Base-by-base conservation (phyloP, 2,113 vertebrate genomes). In the Parus major region DNA sequence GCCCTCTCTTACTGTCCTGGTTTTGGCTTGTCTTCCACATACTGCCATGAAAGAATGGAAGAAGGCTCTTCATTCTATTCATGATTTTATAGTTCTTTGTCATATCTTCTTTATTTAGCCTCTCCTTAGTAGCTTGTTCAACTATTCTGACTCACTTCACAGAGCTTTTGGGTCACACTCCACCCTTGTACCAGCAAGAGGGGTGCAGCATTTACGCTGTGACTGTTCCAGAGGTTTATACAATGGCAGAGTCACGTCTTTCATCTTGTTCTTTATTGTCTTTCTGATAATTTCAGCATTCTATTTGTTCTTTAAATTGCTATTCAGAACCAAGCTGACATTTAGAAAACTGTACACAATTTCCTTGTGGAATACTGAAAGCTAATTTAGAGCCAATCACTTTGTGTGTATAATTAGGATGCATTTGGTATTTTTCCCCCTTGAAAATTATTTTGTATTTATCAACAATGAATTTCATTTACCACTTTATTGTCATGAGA, bases 391-490 rank as follows among this genome's bases (percentile, higher is more conserved):
- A 95, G 55, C 53, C 31, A 86, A 72, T 66, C 50, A 70, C 12
- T 93, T 79, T 94, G 46, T 88, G 66, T 77, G 39, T 79, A 42
- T 95, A 95, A 96, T 94, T 90, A 80, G 59, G 66, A 82, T 77
- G n/a, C 33, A 85, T 93, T 95, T 82, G 75, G 39, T 92, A 83
- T 68, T 88, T 88, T 65, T 52, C n/a, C 49, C 63, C 46, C n/a
- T 77, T 94, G 88, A 93, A 96, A 95, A 90, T 85, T 92, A 77
- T 91, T 95, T 86, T 86, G 33, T 86, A 81, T 95, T 88, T 96
- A 92, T 92, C 86, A 93, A 88, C 80, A 92, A 88, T 83, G 46
- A 78, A 91, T 83, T 88, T 90, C 9, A 92, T 92, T 90, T 93
- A 69, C 44, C 24, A 86, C 84, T 88, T 88, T 85, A 90, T 76